These are phyloP conservation scores for Darevskia mixta DNA, from an alignment of 2,797 vertebrate species.

Conservation along the genomic window DNA sequence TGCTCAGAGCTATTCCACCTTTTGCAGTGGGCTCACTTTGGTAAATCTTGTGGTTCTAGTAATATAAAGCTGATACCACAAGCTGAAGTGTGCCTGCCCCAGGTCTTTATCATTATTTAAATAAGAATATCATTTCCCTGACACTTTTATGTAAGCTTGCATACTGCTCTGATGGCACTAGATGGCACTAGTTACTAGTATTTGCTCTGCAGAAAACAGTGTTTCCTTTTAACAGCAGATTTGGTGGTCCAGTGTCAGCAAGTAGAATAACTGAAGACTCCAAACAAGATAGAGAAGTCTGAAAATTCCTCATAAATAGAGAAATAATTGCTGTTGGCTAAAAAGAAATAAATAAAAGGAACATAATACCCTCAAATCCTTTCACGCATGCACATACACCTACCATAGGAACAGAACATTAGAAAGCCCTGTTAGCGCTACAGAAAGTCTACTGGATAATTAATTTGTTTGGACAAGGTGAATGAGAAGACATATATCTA, in stretches of 20 bases:
- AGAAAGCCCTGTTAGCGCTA: background rate
- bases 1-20: too few relatives aligned
- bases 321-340: background rate
- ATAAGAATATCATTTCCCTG: background rate
- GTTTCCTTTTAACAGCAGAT: too few relatives aligned
- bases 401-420: background rate
- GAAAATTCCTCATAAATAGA: background rate
- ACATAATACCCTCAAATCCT: background rate
- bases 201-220: background rate
- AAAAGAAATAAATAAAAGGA: background rate
- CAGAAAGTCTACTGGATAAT: background rate
- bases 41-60: too few relatives aligned
- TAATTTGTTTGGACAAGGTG: background rate
- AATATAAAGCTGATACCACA: too few relatives aligned
- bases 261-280: background rate
- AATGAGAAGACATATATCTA: too few relatives aligned
- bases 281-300: background rate
- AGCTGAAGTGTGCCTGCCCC: too few relatives aligned
- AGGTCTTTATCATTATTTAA: background rate
- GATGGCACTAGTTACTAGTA: constrained; percentile 8
- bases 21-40: too few relatives aligned
- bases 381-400: background rate
- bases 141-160: background rate
- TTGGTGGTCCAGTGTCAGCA: background rate
- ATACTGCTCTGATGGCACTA: constrained; percentile 1